Conservation (phyloP, 2,888 invertebrate species). For the Cephus rjabovi region DNA sequence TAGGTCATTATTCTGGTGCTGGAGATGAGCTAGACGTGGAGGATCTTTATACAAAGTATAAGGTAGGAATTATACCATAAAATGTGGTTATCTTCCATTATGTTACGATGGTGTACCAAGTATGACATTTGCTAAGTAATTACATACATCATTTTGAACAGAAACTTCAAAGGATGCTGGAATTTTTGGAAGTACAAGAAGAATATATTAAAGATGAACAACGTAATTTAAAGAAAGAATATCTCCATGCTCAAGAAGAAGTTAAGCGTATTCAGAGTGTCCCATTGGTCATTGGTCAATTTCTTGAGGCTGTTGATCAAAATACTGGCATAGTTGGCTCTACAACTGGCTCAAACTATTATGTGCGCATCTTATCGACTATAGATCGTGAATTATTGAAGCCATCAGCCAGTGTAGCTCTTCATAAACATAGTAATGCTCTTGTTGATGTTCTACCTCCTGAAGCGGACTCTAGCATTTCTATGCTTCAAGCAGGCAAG, state of each 20-base stretch:
- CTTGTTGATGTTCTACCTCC: conserved; percentile 98
- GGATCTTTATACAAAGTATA: conserved; percentile 95
- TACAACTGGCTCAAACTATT: conserved; percentile 99
- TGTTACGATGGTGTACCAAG: not conserved
- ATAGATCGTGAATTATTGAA: conserved; percentile 97
- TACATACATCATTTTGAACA: conserved; percentile 56
- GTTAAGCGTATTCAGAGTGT: conserved; percentile 99
- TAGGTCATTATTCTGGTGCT: conserved; percentile 76
- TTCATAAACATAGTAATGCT: conserved; percentile 99
- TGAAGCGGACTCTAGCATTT: conserved; percentile 98
- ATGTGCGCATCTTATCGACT: conserved; percentile 97
- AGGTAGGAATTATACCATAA: conserved; percentile 70
- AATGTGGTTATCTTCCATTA: not conserved
- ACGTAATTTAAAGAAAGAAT: conserved; percentile 97
- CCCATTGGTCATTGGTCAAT: conserved; percentile 98
- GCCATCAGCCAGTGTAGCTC: conserved; percentile 97
- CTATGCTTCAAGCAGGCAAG: conserved; percentile 93
- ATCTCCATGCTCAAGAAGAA: conserved; percentile 97
- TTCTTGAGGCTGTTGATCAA: conserved; percentile 98
- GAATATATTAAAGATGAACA: conserved; percentile 99
- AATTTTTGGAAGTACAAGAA: conserved; percentile 98
- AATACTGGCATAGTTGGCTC: conserved; percentile 99
- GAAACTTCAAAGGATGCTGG: conserved; percentile 96
- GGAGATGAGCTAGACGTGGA: conserved; percentile 89
- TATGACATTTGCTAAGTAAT: not conserved